Evolutionary conservation across 2,888 invertebrate species (phyloP).

Genomic region (Pyrochroa serraticornis): DNA sequence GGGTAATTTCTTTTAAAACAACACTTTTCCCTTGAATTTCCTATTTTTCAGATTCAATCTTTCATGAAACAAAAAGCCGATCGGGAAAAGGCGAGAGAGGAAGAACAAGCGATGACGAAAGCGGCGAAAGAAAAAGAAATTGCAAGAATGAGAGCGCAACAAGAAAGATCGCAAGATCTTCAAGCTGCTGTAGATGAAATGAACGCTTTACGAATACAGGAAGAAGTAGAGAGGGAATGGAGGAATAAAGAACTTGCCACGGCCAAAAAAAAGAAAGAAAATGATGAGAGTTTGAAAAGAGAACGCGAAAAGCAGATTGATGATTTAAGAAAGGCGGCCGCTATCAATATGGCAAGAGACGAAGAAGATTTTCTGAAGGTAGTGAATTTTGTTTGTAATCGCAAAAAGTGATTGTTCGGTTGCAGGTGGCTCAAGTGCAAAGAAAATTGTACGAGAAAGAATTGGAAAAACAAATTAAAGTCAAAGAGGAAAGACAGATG

Average conservation of each 20-base stretch:
- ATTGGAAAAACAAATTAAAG: conserved; percentile 54
- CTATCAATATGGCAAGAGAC: conserved; percentile 70
- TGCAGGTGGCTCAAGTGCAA: conserved; percentile 61
- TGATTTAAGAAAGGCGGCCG: conserved; percentile 65
- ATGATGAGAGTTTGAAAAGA: conserved; percentile 58
- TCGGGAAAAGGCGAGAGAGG: conserved; percentile 64
- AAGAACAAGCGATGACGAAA: conserved; percentile 62
- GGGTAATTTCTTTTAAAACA: conserved; percentile 54
- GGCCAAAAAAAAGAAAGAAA: conserved; percentile 64
- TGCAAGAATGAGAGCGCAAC: conserved; percentile 58
- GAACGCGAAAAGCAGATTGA: conserved; percentile 61
- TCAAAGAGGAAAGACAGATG: conserved; percentile 57
- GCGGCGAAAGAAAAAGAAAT: conserved; percentile 70
- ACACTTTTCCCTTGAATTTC: background rate
- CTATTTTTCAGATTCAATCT: conserved; percentile 59
- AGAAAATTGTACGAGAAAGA: conserved; percentile 53
- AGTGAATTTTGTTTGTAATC: background rate
- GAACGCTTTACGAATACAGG: conserved; percentile 61
- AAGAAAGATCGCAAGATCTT: conserved; percentile 63
- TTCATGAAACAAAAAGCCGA: conserved; percentile 68
- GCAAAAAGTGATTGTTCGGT: conserved; percentile 9
- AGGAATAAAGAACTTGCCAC: conserved; percentile 68
- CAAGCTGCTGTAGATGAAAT: conserved; percentile 60
- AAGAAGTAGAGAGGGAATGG: conserved; percentile 71
- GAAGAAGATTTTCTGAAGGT: conserved; percentile 53